A percentile compares a stretch with the other conserved stretches of the same genome.
Evolutionary conservation across 2,888 invertebrate genomes (phyloP).

Genomic region (Ormia ochracea): DNA sequence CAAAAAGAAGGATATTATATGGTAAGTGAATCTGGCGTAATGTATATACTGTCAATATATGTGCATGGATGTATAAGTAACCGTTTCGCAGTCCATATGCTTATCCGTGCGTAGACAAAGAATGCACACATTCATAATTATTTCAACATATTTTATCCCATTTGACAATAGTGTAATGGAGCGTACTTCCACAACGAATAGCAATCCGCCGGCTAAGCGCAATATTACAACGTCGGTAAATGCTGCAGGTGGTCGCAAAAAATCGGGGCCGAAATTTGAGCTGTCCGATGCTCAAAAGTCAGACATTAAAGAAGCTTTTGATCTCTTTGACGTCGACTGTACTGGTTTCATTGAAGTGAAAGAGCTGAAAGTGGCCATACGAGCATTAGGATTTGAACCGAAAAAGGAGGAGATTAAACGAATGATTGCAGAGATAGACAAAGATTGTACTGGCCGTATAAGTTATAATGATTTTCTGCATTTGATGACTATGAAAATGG

Average conservation of each 20-base stretch:
- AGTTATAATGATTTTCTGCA: conserved; percentile 92
- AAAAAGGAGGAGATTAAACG: conserved; percentile 98
- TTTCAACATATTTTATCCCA: neutral
- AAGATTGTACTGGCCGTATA: conserved; percentile 88
- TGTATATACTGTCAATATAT: too few species aligned
- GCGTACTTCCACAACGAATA: conserved; percentile 40
- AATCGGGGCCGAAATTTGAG: conserved; percentile 87
- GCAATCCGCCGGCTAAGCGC: conserved; percentile 28
- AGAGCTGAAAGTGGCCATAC: conserved; percentile 95
- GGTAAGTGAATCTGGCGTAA: too few species aligned
- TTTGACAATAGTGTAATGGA: conserved; percentile 44
- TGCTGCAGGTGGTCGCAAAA: conserved; percentile 78
- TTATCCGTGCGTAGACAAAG: conserved; percentile 1
- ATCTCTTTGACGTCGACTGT: conserved; percentile 93
- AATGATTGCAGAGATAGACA: conserved; percentile 93
- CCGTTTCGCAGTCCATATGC: too few species aligned
- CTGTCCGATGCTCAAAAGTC: conserved; percentile 91
- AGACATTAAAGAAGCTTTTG: conserved; percentile 96
- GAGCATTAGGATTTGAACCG: conserved; percentile 98
- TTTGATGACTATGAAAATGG: conserved; percentile 94
- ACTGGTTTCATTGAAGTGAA: conserved; percentile 93
- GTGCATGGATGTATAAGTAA: too few species aligned
- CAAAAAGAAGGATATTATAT: conserved; percentile 6
- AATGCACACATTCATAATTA: neutral
- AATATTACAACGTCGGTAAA: conserved; percentile 21